phyloP scores from a whole-genome alignment of 2,797 vertebrate genomes.

The Vultur gryphus region DNA sequence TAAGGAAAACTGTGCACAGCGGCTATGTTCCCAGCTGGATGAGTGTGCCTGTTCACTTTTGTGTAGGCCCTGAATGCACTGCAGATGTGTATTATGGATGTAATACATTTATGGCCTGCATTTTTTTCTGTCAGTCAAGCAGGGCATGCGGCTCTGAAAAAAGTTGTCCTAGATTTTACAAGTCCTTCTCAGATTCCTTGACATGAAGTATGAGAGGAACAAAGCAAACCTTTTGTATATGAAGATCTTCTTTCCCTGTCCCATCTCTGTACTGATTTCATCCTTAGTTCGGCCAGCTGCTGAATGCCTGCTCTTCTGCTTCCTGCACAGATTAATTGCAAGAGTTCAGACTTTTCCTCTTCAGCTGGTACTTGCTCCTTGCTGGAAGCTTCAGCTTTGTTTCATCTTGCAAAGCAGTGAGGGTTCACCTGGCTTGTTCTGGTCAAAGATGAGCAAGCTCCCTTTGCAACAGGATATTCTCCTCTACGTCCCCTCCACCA shows the following conservation, averaged over 20 bases:
- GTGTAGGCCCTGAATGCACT: not conserved
- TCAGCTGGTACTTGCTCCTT: not conserved
- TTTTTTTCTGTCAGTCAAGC: not conserved
- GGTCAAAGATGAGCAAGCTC: not conserved
- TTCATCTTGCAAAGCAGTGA: not conserved
- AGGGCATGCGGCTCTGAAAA: not conserved
- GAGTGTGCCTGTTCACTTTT: not conserved
- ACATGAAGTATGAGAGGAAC: not conserved
- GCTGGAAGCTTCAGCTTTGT: not conserved
- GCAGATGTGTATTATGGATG: not conserved
- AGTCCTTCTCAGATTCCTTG: not conserved
- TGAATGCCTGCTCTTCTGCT: not conserved
- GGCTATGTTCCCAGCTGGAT: not conserved
- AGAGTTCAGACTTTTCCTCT: not conserved
- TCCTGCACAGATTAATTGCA: not conserved
- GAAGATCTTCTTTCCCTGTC: not conserved
- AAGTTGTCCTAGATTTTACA: not conserved
- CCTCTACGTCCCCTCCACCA: not conserved
- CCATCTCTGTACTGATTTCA: not conserved
- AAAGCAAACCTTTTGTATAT: not conserved
- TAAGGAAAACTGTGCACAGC: not conserved
- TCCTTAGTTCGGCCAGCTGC: not conserved
- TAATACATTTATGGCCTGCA: not conserved
- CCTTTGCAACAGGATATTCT: not conserved
- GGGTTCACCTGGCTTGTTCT: not conserved